A percentile compares a stretch with the other conserved stretches of the same genome.
Evolutionary conservation across 2,888 invertebrate species (phyloP).

Genomic region (Drosophila falleni): DNA sequence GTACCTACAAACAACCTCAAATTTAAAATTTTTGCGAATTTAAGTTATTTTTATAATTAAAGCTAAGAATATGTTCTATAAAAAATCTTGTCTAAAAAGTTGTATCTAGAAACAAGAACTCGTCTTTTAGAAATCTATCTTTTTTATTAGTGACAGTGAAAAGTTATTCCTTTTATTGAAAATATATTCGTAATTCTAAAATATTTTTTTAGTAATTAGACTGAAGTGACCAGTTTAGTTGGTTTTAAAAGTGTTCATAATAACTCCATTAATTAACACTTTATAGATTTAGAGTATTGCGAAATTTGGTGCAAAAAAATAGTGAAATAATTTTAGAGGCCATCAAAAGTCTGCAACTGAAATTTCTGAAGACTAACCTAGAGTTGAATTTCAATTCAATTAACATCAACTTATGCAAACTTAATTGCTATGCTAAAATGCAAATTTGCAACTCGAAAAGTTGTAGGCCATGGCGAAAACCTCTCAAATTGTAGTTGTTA

Average conservation of each 20-base stretch:
- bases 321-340: conserved; percentile 9
- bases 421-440: conserved; percentile 32
- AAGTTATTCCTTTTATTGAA: too few species aligned
- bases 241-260: background rate
- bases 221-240: too few species aligned
- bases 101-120: too few species aligned
- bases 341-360: conserved; percentile 1
- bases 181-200: too few species aligned
- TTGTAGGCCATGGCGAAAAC: conserved; percentile 14
- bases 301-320: background rate
- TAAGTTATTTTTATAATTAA: too few species aligned
- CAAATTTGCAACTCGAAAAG: conserved; percentile 24
- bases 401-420: conserved; percentile 9
- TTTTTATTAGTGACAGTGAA: too few species aligned
- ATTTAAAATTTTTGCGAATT: too few species aligned
- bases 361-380: conserved; percentile 8
- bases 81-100: too few species aligned
- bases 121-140: too few species aligned
- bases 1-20: too few species aligned
- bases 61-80: too few species aligned
- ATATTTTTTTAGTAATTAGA: too few species aligned
- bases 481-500: background rate
- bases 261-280: background rate
- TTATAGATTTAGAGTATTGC: background rate
- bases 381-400: conserved; percentile 11